These are phyloP conservation scores for Poecile atricapillus DNA, from an alignment of 2,113 vertebrate genomes.

Conservation along the genomic window DNA sequence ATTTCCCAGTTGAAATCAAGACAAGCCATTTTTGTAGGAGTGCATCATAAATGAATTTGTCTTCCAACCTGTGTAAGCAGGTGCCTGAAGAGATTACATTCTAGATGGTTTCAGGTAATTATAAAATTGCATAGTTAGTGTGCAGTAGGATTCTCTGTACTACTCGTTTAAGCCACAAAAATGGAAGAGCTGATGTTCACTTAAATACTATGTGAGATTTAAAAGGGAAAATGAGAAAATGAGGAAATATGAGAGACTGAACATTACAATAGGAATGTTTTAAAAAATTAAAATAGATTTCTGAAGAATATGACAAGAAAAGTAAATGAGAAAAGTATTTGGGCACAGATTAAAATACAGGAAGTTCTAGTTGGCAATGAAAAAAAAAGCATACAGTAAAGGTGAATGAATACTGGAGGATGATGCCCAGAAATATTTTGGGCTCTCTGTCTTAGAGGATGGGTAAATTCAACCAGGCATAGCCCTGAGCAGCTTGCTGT, in stretches of 20 bases:
- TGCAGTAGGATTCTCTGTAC: not conserved
- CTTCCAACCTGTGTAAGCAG: not conserved
- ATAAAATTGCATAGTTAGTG: not conserved
- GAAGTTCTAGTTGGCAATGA: not conserved
- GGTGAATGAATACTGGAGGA: not conserved
- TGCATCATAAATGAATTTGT: not conserved
- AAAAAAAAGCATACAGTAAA: not conserved
- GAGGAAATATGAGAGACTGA: not conserved
- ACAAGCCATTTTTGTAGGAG: not conserved
- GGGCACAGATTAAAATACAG: not conserved
- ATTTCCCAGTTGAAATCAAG: conserved; percentile 12
- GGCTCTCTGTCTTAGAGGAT: not conserved
- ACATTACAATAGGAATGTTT: not conserved
- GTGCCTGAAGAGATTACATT: not conserved
- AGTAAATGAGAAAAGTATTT: not conserved
- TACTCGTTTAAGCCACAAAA: not conserved
- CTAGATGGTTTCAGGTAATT: not conserved
- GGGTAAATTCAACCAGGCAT: not conserved
- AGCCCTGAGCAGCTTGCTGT: not conserved
- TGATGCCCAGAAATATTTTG: not conserved
- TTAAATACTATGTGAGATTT: not conserved
- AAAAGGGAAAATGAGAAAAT: not conserved
- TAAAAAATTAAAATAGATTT: not conserved
- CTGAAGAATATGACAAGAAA: not conserved
- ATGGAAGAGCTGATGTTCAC: not conserved